Conservation (phyloP, 2,113 vertebrate species). For the Sorex fumeus region DNA sequence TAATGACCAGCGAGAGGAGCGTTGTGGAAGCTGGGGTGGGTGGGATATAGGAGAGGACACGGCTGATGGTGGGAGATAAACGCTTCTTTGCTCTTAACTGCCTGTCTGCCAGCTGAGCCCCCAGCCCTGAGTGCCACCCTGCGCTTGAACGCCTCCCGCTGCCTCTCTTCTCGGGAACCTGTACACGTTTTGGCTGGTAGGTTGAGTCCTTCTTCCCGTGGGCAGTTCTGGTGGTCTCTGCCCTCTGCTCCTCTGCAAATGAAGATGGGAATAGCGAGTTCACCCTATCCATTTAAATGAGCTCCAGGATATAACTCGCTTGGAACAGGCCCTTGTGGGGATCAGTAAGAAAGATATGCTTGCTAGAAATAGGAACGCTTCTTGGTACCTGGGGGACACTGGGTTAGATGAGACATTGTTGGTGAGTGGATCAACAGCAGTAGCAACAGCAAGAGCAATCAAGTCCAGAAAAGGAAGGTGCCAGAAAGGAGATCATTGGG, state of each 20-base stretch:
- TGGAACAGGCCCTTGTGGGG: background rate
- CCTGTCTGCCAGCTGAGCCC: background rate
- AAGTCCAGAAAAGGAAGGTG: background rate
- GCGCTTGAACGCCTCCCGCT: background rate
- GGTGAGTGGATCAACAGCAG: background rate
- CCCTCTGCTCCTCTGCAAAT: background rate
- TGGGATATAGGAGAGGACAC: too few relatives aligned
- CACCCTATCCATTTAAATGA: background rate
- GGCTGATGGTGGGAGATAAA: background rate
- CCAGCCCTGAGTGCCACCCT: background rate
- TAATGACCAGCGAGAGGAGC: too few relatives aligned
- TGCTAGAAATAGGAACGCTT: background rate
- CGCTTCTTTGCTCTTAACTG: background rate
- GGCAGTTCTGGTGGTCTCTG: background rate
- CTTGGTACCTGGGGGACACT: background rate
- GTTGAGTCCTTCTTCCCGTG: background rate
- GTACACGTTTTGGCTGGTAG: background rate
- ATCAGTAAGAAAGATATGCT: background rate
- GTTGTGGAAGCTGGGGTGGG: too few relatives aligned
- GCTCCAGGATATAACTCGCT: background rate
- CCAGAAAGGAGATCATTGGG: background rate
- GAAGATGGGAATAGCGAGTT: background rate
- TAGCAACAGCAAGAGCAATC: background rate
- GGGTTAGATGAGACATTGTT: background rate
- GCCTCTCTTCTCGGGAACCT: background rate